phyloP scores from a whole-genome alignment of 1,140 invertebrate species.

The Drosophila setifemur region DNA sequence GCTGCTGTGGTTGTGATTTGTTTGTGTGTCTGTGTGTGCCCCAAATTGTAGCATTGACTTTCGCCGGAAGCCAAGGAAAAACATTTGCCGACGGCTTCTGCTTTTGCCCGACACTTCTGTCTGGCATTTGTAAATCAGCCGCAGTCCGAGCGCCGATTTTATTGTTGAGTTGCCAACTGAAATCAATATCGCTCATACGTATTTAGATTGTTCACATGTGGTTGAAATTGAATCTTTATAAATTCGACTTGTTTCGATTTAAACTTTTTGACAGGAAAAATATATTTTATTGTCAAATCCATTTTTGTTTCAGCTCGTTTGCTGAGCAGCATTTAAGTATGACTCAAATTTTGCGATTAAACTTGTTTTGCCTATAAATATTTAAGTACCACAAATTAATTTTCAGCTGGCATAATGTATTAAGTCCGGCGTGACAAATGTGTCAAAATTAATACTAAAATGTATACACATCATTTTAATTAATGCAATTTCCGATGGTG shows the following conservation, averaged over 20 bases:
- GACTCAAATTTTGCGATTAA: background rate
- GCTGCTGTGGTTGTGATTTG: background rate
- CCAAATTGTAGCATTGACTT: conserved; percentile 78
- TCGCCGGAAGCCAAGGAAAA: conserved; percentile 76
- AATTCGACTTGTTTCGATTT: conserved; percentile 16
- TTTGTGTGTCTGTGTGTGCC: conserved; percentile 31
- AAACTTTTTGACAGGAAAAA: conserved; percentile 14
- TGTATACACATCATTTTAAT: conserved; percentile 34
- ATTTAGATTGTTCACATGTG: no score
- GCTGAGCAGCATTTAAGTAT: no score
- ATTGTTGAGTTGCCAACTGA: conserved; percentile 41
- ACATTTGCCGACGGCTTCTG: conserved; percentile 71
- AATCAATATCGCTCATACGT: conserved; percentile 27
- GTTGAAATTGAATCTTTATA: conserved; percentile 23
- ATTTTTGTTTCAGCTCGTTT: no score
- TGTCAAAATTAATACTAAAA: conserved; percentile 41
- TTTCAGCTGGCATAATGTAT: background rate
- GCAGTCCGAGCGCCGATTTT: conserved; percentile 8
- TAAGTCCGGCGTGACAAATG: background rate
- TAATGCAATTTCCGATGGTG: conserved; percentile 44
- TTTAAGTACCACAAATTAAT: conserved; percentile 4
- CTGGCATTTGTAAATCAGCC: conserved; percentile 51
- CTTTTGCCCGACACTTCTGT: conserved; percentile 39
- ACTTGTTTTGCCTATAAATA: conserved; percentile 4
- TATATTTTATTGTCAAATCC: background rate